Evolutionary conservation across 2,797 vertebrate species (phyloP), one percentile per base, ranked within the genome.

Genomic region (Pristis pectinata): DNA sequence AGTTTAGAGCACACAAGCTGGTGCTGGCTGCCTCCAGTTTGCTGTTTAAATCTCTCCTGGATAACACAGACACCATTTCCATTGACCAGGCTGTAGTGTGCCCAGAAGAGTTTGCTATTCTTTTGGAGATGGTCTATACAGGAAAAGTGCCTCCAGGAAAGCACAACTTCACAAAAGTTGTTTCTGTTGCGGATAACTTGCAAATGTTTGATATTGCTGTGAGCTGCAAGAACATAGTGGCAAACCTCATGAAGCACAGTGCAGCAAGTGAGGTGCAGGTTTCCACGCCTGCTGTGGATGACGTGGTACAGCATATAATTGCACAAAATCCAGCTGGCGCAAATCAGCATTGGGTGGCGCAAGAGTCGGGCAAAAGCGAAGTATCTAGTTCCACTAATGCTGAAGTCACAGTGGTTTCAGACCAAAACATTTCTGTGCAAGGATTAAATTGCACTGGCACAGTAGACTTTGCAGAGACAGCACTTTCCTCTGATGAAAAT

Each of bases 121-220:
- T 98, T 94, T 95, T 99, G 95, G 98, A 98, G 95, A 98, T 98
- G 97, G 96, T 98, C 95, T 98, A 98, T 95, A 98, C 97, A 0
- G 98, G 98, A 72, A 98, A 96, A 94, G 97, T 99, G 49, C 98
- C 98, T 0, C 95, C 97, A 10, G 98, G 98, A 85, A 98, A 98
- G 95, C 98, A 98, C 96, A 98, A 98, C 95, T 97, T 98, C 94
- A 97, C 97, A 94, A 97, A 98, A 94, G 96, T 98, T 49, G 97
- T 98, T 34, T 97, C 98, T 0, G 95, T 98, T 0, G 98, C 98
- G 0, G 98, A 98, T 96, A 98, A 97, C 96, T 97, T 99, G 91
- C 98, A 99, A 97, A 98, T 99, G 98, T 98, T 98, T 30, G 98
- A 99, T 5, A 97, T 99, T 95, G 98, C 98, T 0, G 97, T 98